These are phyloP conservation scores for Palythoa heliodiscus DNA, from an alignment of 92 coral and sea anemone genomes.

Conservation along the genomic window DNA sequence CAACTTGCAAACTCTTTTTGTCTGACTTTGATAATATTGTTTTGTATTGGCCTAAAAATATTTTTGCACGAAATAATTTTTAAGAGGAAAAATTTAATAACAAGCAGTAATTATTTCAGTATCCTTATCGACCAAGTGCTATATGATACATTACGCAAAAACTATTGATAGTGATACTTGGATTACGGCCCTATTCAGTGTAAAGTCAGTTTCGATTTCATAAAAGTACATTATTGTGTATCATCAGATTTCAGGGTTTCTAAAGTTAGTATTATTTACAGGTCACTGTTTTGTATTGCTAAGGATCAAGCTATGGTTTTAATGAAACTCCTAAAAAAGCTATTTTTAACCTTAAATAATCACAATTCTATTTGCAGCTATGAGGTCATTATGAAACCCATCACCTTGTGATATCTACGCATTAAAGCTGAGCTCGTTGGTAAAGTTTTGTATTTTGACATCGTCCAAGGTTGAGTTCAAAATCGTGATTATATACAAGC, in stretches of 20 bases:
- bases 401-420: too few species aligned
- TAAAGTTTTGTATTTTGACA: too few species aligned
- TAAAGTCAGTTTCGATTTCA: neutral
- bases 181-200: neutral
- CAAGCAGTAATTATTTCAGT: neutral
- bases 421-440: too few species aligned
- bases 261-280: neutral
- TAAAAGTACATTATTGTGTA: neutral
- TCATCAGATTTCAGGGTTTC: slow-evolving; percentile 29
- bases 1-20: neutral
- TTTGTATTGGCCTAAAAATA: neutral
- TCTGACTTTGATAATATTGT: neutral
- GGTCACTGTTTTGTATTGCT: neutral
- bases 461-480: too few species aligned
- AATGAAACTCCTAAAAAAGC: neutral
- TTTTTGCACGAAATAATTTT: neutral
- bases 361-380: too few species aligned
- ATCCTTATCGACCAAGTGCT: neutral
- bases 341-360: too few species aligned
- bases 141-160: neutral
- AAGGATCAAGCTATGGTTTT: neutral
- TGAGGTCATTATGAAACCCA: too few species aligned
- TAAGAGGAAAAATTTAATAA: neutral
- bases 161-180: neutral
- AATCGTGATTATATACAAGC: too few species aligned